phyloP scores from a whole-genome alignment of 2,113 vertebrate species.

The Fregata magnificens region DNA sequence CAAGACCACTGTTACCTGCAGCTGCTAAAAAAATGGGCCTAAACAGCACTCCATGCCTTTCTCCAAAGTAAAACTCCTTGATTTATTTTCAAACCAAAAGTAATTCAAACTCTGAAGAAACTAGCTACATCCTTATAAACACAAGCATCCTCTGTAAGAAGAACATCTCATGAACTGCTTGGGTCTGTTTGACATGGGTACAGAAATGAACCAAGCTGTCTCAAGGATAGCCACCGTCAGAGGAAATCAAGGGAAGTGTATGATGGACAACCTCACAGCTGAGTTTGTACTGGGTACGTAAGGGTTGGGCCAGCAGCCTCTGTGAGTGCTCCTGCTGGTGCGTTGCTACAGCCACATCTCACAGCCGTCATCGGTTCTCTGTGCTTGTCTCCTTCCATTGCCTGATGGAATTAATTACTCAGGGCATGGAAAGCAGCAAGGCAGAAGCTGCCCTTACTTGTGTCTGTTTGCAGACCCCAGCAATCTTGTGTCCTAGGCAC shows the following conservation, averaged over 20 bases:
- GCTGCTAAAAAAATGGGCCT: background rate
- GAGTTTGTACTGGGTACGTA: background rate
- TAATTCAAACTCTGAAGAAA: background rate
- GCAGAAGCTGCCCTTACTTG: background rate
- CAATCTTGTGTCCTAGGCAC: background rate
- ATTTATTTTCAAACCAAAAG: background rate
- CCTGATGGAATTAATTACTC: background rate
- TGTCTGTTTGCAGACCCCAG: background rate
- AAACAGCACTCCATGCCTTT: background rate
- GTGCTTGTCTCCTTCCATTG: background rate
- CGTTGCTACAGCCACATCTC: rapidly evolving
- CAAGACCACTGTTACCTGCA: background rate
- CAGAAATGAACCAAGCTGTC: background rate
- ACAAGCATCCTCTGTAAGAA: background rate
- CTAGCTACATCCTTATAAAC: background rate
- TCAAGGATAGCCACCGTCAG: background rate
- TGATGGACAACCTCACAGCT: background rate
- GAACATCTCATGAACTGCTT: background rate
- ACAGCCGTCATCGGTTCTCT: background rate
- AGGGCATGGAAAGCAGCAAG: background rate
- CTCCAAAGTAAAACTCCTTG: background rate
- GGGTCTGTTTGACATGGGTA: background rate
- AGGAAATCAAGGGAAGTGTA: background rate
- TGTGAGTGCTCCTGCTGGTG: background rate
- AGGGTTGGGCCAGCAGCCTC: background rate